phyloP scores from a whole-genome alignment of 1,140 invertebrate genomes.

The Drosophila cardini region DNA sequence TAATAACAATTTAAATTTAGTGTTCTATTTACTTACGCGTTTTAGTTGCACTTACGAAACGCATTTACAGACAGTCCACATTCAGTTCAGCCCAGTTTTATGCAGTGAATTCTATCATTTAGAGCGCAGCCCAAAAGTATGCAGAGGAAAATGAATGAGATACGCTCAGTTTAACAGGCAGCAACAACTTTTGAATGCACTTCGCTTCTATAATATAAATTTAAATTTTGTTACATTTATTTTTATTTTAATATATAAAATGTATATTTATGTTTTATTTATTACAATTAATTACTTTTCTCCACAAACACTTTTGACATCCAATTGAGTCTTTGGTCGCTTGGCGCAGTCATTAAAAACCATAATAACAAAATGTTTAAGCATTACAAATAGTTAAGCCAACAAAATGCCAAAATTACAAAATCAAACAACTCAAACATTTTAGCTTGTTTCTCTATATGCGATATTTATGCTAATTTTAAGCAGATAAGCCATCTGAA shows the following conservation, averaged over 20 bases:
- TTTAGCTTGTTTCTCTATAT: constrained; percentile 3
- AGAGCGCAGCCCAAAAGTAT: background rate
- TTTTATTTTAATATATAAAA: background rate
- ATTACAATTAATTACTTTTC: no score
- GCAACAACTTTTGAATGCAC: background rate
- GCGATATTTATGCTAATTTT: constrained; percentile 11
- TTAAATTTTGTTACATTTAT: background rate
- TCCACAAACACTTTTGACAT: no score
- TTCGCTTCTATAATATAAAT: background rate
- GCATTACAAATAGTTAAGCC: constrained; percentile 9
- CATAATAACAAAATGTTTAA: background rate
- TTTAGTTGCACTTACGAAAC: background rate
- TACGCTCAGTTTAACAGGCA: no score
- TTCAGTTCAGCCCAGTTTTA: background rate
- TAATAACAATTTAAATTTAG: background rate
- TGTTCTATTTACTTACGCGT: background rate
- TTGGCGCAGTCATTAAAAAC: no score
- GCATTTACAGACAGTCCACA: background rate
- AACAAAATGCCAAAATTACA: constrained; percentile 14
- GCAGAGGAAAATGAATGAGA: no score
- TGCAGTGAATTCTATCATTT: background rate
- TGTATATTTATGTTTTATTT: no score
- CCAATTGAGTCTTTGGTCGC: no score
- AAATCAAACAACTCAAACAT: constrained; percentile 2
- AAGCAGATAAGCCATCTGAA: background rate